phyloP scores from a whole-genome alignment of 2,113 vertebrate genomes.

The Hypomesus transpacificus region DNA sequence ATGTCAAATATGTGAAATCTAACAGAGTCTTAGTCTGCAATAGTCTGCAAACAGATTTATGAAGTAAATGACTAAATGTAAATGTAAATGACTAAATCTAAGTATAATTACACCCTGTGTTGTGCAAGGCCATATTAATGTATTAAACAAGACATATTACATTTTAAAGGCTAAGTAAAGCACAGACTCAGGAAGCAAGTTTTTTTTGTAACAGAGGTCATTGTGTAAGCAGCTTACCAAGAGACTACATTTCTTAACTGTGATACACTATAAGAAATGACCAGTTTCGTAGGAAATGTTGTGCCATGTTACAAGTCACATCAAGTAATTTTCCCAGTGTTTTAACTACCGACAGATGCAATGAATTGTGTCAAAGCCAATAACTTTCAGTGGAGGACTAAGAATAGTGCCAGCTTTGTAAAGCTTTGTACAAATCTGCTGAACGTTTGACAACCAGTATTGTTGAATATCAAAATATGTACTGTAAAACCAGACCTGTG shows the following conservation, averaged over 20 bases:
- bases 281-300: slow-evolving; percentile 47
- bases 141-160: background rate
- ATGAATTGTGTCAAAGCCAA: slow-evolving; percentile 51
- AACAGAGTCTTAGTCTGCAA: slow-evolving; percentile 4
- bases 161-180: background rate
- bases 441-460: no score
- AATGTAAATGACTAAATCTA: no score
- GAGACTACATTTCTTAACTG: background rate
- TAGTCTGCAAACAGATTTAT: slow-evolving; percentile 1
- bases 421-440: background rate
- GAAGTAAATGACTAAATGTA: no score
- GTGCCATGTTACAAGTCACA: slow-evolving; percentile 54
- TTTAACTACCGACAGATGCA: slow-evolving; percentile 54
- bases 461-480: no score
- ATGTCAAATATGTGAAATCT: slow-evolving; percentile 9
- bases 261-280: slow-evolving; percentile 12
- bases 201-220: background rate
- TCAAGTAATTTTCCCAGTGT: slow-evolving; percentile 49
- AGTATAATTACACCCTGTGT: background rate
- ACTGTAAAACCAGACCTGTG: no score
- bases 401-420: background rate
- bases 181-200: no score
- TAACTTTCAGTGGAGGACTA: slow-evolving; percentile 41
- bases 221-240: background rate
- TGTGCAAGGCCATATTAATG: background rate